These are phyloP conservation scores for Lagenorhynchus albirostris DNA, from an alignment of 2,113 vertebrate species.

Conservation along the genomic window DNA sequence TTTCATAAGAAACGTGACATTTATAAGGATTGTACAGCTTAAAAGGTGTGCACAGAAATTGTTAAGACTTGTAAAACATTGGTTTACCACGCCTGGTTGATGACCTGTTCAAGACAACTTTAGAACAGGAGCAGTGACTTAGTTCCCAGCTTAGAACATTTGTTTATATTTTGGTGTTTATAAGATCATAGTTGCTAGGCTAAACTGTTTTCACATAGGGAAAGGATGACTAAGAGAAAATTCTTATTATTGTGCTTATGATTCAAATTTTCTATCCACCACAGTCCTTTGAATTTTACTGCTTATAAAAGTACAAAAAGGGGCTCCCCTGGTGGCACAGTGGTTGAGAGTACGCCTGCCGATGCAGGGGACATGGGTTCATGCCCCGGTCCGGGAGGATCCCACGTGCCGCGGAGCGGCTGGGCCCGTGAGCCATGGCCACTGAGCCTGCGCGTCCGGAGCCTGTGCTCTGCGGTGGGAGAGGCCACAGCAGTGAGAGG, in stretches of 20 bases:
- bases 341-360: too few relatives aligned
- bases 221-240: background rate
- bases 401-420: too few relatives aligned
- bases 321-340: too few relatives aligned
- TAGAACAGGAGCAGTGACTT: background rate
- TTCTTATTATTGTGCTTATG: background rate
- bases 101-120: background rate
- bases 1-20: conserved; percentile 56
- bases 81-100: background rate
- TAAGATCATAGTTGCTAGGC: background rate
- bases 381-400: too few relatives aligned
- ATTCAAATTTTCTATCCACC: background rate
- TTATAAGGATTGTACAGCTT: conserved; percentile 46
- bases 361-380: too few relatives aligned
- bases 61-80: background rate
- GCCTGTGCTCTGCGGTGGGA: too few relatives aligned
- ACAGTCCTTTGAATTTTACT: conserved; percentile 38
- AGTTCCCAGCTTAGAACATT: background rate
- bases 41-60: conserved; percentile 16
- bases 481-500: too few relatives aligned
- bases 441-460: too few relatives aligned
- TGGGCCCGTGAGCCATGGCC: too few relatives aligned
- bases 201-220: background rate
- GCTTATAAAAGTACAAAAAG: conserved; percentile 43
- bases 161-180: background rate